phyloP scores from a whole-genome alignment of 2,888 invertebrate genomes.

The Neuroscelio doddi region DNA sequence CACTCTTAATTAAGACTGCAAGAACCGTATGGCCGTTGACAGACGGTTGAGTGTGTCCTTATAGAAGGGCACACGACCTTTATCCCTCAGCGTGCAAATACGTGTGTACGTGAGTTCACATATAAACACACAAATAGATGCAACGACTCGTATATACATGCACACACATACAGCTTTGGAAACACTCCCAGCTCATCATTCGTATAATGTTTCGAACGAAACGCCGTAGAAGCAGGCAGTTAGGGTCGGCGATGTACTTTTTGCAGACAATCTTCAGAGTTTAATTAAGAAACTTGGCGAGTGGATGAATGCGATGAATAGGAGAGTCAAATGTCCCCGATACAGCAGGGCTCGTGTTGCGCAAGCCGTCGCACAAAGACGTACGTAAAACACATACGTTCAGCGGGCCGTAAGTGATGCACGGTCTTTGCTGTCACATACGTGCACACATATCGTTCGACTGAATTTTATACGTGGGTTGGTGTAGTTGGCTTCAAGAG shows the following conservation, averaged over 20 bases:
- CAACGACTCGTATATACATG: slow-evolving; percentile 2
- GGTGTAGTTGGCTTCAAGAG: slow-evolving; percentile 58
- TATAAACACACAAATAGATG: neutral
- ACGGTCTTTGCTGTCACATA: slow-evolving; percentile 12
- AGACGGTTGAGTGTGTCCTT: slow-evolving; percentile 37
- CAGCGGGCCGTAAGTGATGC: slow-evolving; percentile 14
- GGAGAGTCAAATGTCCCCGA: slow-evolving; percentile 64
- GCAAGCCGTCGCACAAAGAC: slow-evolving; percentile 28
- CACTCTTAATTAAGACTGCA: slow-evolving; percentile 57
- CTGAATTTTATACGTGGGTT: slow-evolving; percentile 29
- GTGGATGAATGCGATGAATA: slow-evolving; percentile 69
- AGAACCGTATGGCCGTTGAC: slow-evolving; percentile 45
- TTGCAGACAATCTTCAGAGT: slow-evolving; percentile 70
- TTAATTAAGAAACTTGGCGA: slow-evolving; percentile 71
- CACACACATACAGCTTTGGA: neutral
- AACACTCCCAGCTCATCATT: slow-evolving; percentile 11
- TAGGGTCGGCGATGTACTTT: slow-evolving; percentile 66
- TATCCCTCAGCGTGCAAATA: slow-evolving; percentile 11
- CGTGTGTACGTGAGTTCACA: slow-evolving; percentile 1
- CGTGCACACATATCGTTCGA: neutral
- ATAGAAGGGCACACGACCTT: slow-evolving; percentile 21
- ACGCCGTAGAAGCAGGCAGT: slow-evolving; percentile 14
- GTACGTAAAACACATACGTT: slow-evolving; percentile 8
- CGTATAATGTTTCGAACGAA: slow-evolving; percentile 27
- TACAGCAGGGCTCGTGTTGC: slow-evolving; percentile 26